phyloP scores from a whole-genome alignment of 2,113 vertebrate species.

The Neolamprologus tretocephalus region DNA sequence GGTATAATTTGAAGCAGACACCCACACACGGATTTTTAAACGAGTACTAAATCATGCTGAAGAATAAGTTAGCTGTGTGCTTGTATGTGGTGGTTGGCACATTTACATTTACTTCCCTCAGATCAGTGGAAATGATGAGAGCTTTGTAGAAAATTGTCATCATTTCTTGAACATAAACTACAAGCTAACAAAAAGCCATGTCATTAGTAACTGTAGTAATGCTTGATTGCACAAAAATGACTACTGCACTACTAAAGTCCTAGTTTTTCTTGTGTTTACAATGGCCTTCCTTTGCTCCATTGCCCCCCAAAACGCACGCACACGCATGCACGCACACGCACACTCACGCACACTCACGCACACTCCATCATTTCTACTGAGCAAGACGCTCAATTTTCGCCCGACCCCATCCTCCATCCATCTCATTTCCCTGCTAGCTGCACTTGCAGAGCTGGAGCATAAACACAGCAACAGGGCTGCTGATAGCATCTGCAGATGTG shows the following conservation, averaged over 20 bases:
- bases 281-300: not conserved
- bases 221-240: not conserved
- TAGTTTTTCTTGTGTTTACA: not conserved
- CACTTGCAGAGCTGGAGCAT: constrained; percentile 21
- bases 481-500: constrained; percentile 63
- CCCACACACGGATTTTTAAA: constrained; percentile 11
- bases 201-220: not conserved
- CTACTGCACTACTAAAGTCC: not conserved
- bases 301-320: not conserved
- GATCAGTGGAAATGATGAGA: not conserved
- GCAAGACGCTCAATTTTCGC: constrained; percentile 6
- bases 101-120: constrained; percentile 4
- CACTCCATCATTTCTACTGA: constrained; percentile 6
- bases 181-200: not conserved
- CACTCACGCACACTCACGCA: accelerated
- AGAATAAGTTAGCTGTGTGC: not conserved
- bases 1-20: constrained; percentile 6
- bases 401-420: constrained; percentile 4
- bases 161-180: not conserved
- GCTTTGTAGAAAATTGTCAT: not conserved
- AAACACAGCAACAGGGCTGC: constrained; percentile 30
- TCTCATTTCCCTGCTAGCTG: constrained; percentile 34
- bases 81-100: not conserved
- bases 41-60: not conserved
- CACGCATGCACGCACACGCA: accelerated